These are phyloP conservation scores for Rhabdomys pumilio DNA, from an alignment of 2,797 vertebrate genomes.

Conservation along the genomic window DNA sequence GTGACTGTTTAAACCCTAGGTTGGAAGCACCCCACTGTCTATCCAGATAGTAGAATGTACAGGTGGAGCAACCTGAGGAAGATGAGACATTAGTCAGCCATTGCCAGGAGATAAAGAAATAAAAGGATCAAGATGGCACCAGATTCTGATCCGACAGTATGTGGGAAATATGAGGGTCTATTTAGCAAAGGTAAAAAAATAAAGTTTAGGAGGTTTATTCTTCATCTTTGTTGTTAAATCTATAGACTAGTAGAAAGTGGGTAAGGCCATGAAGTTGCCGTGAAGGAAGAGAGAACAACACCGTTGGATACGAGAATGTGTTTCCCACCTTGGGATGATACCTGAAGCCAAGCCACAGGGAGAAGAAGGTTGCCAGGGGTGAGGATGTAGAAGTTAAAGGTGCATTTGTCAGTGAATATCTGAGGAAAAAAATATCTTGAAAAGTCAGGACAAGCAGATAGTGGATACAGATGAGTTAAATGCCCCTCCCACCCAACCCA, in stretches of 20 bases:
- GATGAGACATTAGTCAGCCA: background rate
- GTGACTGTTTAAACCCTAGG: background rate
- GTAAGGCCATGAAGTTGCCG: background rate
- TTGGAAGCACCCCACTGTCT: background rate
- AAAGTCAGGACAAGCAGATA: background rate
- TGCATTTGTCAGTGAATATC: no score
- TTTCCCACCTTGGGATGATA: background rate
- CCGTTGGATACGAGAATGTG: rapidly evolving
- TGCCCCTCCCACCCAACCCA: background rate
- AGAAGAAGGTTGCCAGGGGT: background rate
- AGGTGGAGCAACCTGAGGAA: background rate
- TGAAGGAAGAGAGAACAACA: background rate
- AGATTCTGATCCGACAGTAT: background rate
- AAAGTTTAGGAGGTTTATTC: background rate
- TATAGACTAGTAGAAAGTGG: background rate
- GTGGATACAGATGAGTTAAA: background rate
- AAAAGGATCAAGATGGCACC: background rate
- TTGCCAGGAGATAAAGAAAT: background rate
- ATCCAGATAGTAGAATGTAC: background rate
- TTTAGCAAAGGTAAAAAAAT: background rate
- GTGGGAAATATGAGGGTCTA: rapidly evolving
- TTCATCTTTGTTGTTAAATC: background rate
- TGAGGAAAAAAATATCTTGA: background rate
- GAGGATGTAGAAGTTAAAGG: background rate
- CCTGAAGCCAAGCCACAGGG: background rate